Conservation (phyloP, 2,888 invertebrate species). For the Sphaerophoria rueppellii region DNA sequence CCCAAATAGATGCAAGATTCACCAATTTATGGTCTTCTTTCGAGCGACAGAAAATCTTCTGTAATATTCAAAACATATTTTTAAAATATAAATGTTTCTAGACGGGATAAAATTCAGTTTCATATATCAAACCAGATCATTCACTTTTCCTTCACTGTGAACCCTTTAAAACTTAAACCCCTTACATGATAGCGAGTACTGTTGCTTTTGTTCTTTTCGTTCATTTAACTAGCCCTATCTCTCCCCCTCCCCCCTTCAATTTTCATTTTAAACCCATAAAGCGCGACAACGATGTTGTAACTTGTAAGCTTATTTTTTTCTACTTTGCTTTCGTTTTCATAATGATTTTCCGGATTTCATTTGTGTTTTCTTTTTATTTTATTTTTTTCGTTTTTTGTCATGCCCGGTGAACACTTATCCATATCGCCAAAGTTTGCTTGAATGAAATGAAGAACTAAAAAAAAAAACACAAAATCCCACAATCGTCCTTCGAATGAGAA, state of each 20-base stretch:
- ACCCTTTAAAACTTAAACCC: not conserved
- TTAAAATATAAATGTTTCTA: no score
- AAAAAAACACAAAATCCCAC: conserved; percentile 20
- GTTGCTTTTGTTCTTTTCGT: conserved; percentile 30
- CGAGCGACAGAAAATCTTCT: no score
- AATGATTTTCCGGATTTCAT: conserved; percentile 57
- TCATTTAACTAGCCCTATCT: not conserved
- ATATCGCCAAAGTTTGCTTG: conserved; percentile 54
- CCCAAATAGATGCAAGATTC: no score
- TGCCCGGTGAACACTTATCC: conserved; percentile 57
- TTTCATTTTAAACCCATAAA: not conserved
- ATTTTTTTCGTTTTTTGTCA: conserved; percentile 45
- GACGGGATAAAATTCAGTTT: no score
- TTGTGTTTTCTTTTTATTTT: conserved; percentile 9
- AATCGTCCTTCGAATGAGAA: conserved; percentile 45
- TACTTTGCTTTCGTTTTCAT: conserved; percentile 52
- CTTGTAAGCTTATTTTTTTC: conserved; percentile 61
- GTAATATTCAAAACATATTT: no score
- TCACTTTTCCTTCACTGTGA: conserved; percentile 24
- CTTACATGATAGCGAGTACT: not conserved
- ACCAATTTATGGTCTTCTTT: no score
- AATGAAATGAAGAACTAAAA: not conserved
- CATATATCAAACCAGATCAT: no score
- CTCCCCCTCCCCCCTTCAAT: no score
- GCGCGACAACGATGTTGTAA: conserved; percentile 57